Base-by-base conservation (phyloP, 2,113 vertebrate species). In the Cyprinus carpio region DNA sequence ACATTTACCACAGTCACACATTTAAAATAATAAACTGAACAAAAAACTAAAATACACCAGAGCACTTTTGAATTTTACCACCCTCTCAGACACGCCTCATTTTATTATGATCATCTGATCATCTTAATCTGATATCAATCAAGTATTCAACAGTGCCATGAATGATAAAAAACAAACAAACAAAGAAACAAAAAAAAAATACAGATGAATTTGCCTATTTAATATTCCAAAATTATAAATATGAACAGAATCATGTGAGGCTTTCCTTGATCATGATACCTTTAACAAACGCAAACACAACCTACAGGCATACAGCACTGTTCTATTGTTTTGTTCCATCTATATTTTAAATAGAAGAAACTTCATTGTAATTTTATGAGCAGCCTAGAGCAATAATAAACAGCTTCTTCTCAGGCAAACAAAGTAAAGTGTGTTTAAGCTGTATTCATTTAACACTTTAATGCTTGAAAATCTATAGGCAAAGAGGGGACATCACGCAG, bases 321-420 rank as follows among this genome's bases (percentile, higher is more conserved):
- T 29, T 46, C 71, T 20, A 64, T 64, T 43, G 40, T 80, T 64
- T 80, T 40, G 15, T 64, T 40, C 56, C 77, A 81, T 81, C 25
- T 64, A 5, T 25, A 46, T 46, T 81, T 81, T 81, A 29, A 81
- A 81, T 81, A 46, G 34, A 40, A 65, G 8, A 64, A 46, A 46
- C 18, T 27, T 40, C 15, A 27, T 81, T 81, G 34, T 13, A 46
- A 46, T 81, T 65, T 81, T 65, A 65, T 43, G 78, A 81, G 78
- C 10, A 81, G 60, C 78, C 78, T 49, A 20, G 37, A 65, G 78
- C 78, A 62, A 62, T n/a, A 60, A 79, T 16, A 79, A 8, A 60
- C 20, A 6, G 37, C 40, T 81, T 29, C 13, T 65, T 80, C 12
- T 27, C 25, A 77, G 29, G 29, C 29, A 18, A 77, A 34, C 25